These are phyloP conservation scores for Rhyzopertha dominica DNA, from an alignment of 1,140 invertebrate species.

Conservation along the genomic window DNA sequence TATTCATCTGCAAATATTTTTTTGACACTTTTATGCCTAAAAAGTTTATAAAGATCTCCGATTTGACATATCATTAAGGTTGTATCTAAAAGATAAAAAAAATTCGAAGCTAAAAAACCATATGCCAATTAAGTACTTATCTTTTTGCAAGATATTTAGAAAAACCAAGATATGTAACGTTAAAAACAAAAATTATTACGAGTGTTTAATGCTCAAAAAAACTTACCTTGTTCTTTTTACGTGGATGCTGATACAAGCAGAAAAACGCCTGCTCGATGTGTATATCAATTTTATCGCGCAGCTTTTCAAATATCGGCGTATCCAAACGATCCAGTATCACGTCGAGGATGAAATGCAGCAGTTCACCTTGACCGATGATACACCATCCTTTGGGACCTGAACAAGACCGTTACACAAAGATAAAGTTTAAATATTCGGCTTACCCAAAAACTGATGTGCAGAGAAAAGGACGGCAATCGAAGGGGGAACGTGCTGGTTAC, in stretches of 20 bases:
- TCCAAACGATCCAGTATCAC: slow-evolving; percentile 62
- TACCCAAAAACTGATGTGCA: slow-evolving; percentile 80
- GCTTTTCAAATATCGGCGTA: slow-evolving; percentile 51
- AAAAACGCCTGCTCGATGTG: slow-evolving; percentile 84
- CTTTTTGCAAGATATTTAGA: no score
- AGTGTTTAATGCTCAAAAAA: no score
- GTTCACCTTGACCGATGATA: slow-evolving; percentile 64
- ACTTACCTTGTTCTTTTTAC: slow-evolving; percentile 61
- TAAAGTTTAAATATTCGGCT: slow-evolving; percentile 45
- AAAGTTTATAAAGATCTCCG: no score
- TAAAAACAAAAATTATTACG: no score
- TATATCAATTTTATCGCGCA: slow-evolving; percentile 57
- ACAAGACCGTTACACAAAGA: slow-evolving; percentile 6
- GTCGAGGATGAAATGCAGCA: slow-evolving; percentile 73
- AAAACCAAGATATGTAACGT: no score
- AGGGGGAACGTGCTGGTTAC: slow-evolving; percentile 57
- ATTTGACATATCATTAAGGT: no score
- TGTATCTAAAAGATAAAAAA: no score
- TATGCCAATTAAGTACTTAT: no score
- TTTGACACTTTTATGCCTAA: no score
- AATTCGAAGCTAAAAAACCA: no score
- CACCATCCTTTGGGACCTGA: slow-evolving; percentile 60
- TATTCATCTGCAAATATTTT: no score
- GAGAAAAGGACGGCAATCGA: slow-evolving; percentile 76
- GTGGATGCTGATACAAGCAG: slow-evolving; percentile 83